These are phyloP conservation scores for Habrosyne pyritoides DNA, from an alignment of 2,888 invertebrate genomes.

Conservation along the genomic window DNA sequence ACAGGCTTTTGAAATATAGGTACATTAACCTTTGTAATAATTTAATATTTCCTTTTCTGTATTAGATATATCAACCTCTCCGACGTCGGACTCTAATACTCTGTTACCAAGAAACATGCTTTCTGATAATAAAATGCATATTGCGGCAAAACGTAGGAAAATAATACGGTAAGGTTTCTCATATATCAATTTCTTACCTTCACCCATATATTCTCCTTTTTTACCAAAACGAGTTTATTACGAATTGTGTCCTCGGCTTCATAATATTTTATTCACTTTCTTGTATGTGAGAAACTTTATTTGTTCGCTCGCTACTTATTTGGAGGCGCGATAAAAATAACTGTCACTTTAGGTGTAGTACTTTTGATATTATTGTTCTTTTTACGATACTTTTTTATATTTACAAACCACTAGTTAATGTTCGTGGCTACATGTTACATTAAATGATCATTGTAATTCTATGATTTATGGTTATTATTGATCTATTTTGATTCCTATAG, in stretches of 20 bases:
- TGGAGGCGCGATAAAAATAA: neutral
- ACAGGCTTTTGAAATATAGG: no score
- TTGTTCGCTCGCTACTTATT: slow-evolving; percentile 1
- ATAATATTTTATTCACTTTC: slow-evolving; percentile 21
- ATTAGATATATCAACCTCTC: neutral
- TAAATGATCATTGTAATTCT: neutral
- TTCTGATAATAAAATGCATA: slow-evolving; percentile 22
- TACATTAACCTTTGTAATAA: no score
- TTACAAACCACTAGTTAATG: neutral
- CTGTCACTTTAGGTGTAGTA: neutral
- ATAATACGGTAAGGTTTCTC: slow-evolving; percentile 25
- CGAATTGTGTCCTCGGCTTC: slow-evolving; percentile 10
- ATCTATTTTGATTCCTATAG: no score
- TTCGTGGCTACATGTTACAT: neutral
- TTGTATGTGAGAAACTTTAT: slow-evolving; percentile 10
- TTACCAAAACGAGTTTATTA: slow-evolving; percentile 18
- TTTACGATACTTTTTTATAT: neutral
- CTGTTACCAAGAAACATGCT: slow-evolving; percentile 1
- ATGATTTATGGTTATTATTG: no score
- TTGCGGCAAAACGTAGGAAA: slow-evolving; percentile 11
- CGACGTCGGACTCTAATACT: neutral
- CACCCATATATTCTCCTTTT: slow-evolving; percentile 12
- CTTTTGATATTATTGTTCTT: neutral
- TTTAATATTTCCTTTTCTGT: no score
- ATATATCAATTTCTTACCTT: slow-evolving; percentile 25